Percentiles rank a stretch among this genome's conserved stretches.
Evolutionary conservation across 2,888 invertebrate species (phyloP).

Genomic region (Ennomos quercinarius): DNA sequence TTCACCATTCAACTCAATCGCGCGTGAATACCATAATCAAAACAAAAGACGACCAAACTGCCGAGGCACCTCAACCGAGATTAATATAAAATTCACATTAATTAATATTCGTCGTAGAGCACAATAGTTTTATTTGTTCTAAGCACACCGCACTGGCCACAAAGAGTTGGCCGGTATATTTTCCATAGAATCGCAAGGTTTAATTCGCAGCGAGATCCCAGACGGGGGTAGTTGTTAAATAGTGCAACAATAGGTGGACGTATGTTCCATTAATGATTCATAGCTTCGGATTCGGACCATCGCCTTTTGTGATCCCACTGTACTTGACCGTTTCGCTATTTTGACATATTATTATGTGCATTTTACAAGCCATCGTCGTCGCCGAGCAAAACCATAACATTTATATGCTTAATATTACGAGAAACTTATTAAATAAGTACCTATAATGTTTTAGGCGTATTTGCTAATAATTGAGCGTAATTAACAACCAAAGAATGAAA

Average conservation of each 20-base stretch:
- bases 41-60: conserved; percentile 36
- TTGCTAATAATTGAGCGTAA: too few relatives aligned
- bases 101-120: conserved; percentile 67
- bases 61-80: conserved; percentile 52
- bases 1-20: conserved; percentile 34
- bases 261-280: conserved; percentile 75
- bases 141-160: conserved; percentile 46
- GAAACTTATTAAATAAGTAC: too few relatives aligned
- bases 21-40: conserved; percentile 32
- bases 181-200: conserved; percentile 74
- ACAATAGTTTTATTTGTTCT: conserved; percentile 76
- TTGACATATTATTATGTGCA: conserved; percentile 36
- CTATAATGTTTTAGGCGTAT: too few relatives aligned
- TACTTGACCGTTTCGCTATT: conserved; percentile 52
- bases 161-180: conserved; percentile 75
- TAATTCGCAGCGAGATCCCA: conserved; percentile 56
- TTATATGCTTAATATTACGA: too few relatives aligned
- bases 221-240: conserved; percentile 72
- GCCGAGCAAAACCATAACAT: background rate
- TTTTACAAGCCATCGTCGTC: conserved; percentile 27
- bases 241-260: conserved; percentile 80
- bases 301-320: conserved; percentile 65
- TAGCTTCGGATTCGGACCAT: conserved; percentile 69
- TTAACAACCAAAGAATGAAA: conserved; percentile 23
- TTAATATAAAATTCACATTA: conserved; percentile 70